Percentiles rank a stretch among this genome's conserved stretches.
phyloP scores from a whole-genome alignment of 2,113 vertebrate species.

The Pongo pygmaeus region DNA sequence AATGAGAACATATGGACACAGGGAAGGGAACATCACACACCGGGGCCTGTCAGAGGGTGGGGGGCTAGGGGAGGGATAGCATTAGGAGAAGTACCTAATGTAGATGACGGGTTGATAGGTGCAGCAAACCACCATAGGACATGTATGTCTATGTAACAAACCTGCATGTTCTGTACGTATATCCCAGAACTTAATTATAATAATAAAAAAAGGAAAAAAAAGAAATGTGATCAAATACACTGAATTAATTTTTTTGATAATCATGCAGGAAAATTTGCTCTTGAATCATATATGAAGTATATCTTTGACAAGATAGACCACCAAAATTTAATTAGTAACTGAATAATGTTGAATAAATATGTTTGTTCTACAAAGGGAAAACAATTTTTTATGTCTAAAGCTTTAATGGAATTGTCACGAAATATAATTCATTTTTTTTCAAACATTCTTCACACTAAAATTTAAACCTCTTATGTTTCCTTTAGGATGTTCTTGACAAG shows the following conservation, averaged over 20 bases:
- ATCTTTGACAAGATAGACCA: background rate
- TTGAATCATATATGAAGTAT: background rate
- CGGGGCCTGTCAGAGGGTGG: too few relatives aligned
- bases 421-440: background rate
- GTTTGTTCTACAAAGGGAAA: background rate
- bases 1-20: too few relatives aligned
- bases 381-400: background rate
- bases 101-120: too few relatives aligned
- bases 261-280: background rate
- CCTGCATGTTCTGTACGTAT: too few relatives aligned
- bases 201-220: background rate
- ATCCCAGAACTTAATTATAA: too few relatives aligned
- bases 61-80: too few relatives aligned
- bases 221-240: background rate
- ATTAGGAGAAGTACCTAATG: too few relatives aligned
- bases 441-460: background rate
- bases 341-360: background rate
- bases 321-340: slow-evolving; percentile 15
- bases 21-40: too few relatives aligned
- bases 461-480: background rate
- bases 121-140: too few relatives aligned
- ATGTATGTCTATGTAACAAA: too few relatives aligned
- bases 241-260: background rate
- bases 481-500: background rate
- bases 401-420: background rate